Evolutionary conservation across 2,888 invertebrate genomes (phyloP), one percentile per base, ranked within the genome.

Genomic region (Mesorhabditis belari): DNA sequence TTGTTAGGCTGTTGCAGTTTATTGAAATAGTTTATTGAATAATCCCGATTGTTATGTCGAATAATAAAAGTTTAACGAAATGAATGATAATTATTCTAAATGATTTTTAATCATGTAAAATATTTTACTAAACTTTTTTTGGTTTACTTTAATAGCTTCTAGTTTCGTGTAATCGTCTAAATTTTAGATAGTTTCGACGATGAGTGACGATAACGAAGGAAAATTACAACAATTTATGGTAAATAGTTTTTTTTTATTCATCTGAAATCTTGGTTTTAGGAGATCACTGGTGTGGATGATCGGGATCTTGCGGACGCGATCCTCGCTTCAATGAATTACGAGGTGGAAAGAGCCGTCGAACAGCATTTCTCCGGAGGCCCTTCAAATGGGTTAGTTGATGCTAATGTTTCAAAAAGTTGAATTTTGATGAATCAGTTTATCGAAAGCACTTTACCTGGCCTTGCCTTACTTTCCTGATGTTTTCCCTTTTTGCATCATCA

Each of bases 251-350:
- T 9, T 35, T 35, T n/a, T n/a, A 35, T 35, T 35, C 44, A 17
- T 35, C 12, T 17, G 12, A 44, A 49, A 12, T 17, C 26, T 50
- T 55, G 12, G 21, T 60, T 64, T 51, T 52, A 73, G 73, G 73
- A 74, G 44, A 59, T 74, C 28, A 64, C 70, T 21, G 62, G 67
- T 44, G 44, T 67, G 24, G 62, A 68, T 19, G 73, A 73, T 49
- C 53, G 50, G 50, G 64, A 69, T 3, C 58, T 71, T 4, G 70
- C 71, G 4, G 24, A 66, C 19, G 63, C 63, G n/a, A 70, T 69
- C 3, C 56, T 74, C 19, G 70, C 63, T 3, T 74, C 73, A 24
- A 54, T 71, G 25, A 60, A 70, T 49, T 74, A 70, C 70, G 68
- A 74, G 58, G 51, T 74, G 26, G 71, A 73, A 58, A 60, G 56